Base-by-base conservation (phyloP, 2,888 invertebrate species). In the Cosmopolites sordidus region DNA sequence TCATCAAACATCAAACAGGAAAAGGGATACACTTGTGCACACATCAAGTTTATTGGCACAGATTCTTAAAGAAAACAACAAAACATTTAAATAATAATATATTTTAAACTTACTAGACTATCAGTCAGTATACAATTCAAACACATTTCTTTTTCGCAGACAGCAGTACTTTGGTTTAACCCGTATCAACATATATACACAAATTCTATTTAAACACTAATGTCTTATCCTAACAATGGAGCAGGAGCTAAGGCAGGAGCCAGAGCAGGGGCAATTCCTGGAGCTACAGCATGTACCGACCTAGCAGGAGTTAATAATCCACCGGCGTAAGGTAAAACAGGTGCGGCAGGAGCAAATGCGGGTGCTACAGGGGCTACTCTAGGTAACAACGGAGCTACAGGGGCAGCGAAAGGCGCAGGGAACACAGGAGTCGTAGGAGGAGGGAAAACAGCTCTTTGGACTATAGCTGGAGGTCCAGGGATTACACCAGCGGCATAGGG, bases 401-500 rank as follows among this genome's bases (percentile, higher is more conserved):
- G 53, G 42, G 59, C 48, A 2, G 56, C 58, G 8, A 59, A 41
- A 42, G 58, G 60, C 2, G 59, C 56, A 11, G 56, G 56, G 27
- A 12, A 16, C 16, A 58, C 51, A 17, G 58, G 58, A 30, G 54
- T 58, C 12, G 52, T 39, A 16, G 56, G 48, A 37, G 58, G 59
- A 15, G 61, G 57, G 29, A 59, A 27, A 17, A 60, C 27, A 30
- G 59, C 54, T 46, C 59, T 62, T 43, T 61, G 45, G 2, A 64
- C 56, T 16, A 62, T 62, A 4, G 64, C 64, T 4, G 61, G 62
- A 29, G 63, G 59, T 16, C 58, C 61, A 18, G 63, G 62, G 18
- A 64, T 37, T 8, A 66, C 63, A 11, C 68, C 68, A 9, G 68
- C 68, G 6, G 68, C 68, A 37, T 65, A 64, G 2, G 68, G 67